phyloP scores from a whole-genome alignment of 2,888 invertebrate species.

The Agriotes lineatus region DNA sequence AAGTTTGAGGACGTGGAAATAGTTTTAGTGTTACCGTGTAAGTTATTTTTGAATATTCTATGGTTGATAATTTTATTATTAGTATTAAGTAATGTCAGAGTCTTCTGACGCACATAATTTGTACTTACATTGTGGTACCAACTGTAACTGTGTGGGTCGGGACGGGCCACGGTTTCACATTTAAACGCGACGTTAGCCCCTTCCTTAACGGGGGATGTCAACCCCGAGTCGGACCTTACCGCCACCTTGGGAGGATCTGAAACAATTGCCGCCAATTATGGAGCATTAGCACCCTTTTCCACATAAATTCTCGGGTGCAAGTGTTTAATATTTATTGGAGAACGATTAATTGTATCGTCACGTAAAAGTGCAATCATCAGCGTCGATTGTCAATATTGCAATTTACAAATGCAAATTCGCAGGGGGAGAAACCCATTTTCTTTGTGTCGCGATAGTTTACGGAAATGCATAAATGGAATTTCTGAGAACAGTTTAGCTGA shows the following conservation, averaged over 20 bases:
- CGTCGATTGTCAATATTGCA: too few relatives aligned
- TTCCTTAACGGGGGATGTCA: conserved; percentile 71
- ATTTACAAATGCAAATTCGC: too few relatives aligned
- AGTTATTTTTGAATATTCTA: too few relatives aligned
- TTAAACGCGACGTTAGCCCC: conserved; percentile 83
- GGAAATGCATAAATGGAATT: conserved; percentile 42
- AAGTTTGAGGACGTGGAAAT: too few relatives aligned
- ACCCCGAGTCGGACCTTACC: conserved; percentile 73
- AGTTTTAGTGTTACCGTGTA: too few relatives aligned
- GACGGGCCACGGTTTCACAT: conserved; percentile 84
- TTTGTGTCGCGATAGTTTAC: conserved; percentile 10
- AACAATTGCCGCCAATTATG: conserved; percentile 57
- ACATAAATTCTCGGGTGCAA: conserved; percentile 5
- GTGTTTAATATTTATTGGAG: background rate
- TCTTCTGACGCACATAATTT: too few relatives aligned
- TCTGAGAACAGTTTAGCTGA: conserved; percentile 51
- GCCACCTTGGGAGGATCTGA: conserved; percentile 85
- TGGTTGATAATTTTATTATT: too few relatives aligned
- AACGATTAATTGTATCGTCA: background rate
- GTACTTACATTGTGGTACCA: conserved; percentile 87
- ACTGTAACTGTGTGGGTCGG: conserved; percentile 78
- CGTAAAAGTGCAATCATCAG: too few relatives aligned
- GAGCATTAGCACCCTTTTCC: conserved; percentile 31
- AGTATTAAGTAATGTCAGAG: too few relatives aligned
- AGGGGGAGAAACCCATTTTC: too few relatives aligned